Conservation (phyloP, 1,140 invertebrate species). For the Philopotamus ludificatus region DNA sequence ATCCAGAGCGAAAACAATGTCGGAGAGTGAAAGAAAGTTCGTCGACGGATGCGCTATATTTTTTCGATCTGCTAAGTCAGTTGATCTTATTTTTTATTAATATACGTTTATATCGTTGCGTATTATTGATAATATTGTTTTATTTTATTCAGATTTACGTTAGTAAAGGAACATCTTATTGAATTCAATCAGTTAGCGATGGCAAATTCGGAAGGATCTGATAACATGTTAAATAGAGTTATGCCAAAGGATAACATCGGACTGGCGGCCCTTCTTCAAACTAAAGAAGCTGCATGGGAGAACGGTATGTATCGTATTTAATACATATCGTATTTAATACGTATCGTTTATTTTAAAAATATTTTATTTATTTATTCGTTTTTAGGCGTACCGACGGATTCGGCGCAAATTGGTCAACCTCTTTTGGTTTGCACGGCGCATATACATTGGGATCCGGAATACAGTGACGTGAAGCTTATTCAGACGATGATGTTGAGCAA, state of each 20-base stretch:
- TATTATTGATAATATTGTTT: constrained; percentile 19
- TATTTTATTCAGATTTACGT: constrained; percentile 76
- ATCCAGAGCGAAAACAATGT: constrained; percentile 98
- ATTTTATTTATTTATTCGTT: no score
- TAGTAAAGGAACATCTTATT: constrained; percentile 93
- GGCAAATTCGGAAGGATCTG: constrained; percentile 96
- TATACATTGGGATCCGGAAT: constrained; percentile 99
- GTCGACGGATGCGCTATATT: constrained; percentile 99
- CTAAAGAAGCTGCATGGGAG: constrained; percentile 91
- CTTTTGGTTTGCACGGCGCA: constrained; percentile 96
- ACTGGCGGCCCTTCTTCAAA: constrained; percentile 89
- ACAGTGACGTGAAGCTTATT: constrained; percentile 99
- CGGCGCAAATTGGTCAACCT: constrained; percentile 75
- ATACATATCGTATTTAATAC: neutral
- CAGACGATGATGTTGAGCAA: constrained; percentile 99
- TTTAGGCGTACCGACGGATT: constrained; percentile 69
- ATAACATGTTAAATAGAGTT: constrained; percentile 98
- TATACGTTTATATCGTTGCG: constrained; percentile 1
- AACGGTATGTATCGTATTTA: constrained; percentile 59
- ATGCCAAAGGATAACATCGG: constrained; percentile 99
- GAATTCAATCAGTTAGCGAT: constrained; percentile 99
- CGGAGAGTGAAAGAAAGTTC: constrained; percentile 92
- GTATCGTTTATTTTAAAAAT: neutral
- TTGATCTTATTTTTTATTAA: constrained; percentile 39
- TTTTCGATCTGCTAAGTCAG: constrained; percentile 91